Evolutionary conservation across 1,140 invertebrate species (phyloP), one percentile per base, ranked within the genome.

Genomic region (Littorina saxatilis): DNA sequence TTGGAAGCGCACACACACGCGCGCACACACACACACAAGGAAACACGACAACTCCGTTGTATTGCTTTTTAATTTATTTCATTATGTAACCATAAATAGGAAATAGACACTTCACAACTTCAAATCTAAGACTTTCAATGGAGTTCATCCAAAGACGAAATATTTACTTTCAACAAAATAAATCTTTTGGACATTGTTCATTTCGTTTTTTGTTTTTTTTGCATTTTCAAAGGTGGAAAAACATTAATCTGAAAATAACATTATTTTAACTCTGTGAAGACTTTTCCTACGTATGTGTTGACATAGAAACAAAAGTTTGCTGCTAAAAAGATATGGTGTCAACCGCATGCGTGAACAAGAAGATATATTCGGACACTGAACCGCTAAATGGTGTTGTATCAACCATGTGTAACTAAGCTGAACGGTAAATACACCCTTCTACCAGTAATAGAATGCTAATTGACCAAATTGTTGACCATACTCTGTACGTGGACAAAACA

Each of bases 81-180:
- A 68, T 50, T 66, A 35, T 61, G 43, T 66, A 66, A 68, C 58
- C 77, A 79, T 68, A 79, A 79, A 68, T 68, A 79, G 63, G 37
- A 79, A 79, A 79, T 79, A 78, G 77, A 79, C 27, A 70, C 63
- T 79, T 79, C 77, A 79, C 58, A 70, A 76, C 74, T 76, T 76
- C 74, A 76, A 75, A 52, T 50, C 50, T 58, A 58, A 58, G 47
- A 37, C 50, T 55, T 76, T 55, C 23, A 79, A 43, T 27, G 35
- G 39, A 43, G 3, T 39, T 27, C 27, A n/a, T 11, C 29, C 27
- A 68, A 79, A 79, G 68, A 79, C 55, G 68, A 63, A 40, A 79
- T 66, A 29, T 76, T 27, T 32, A 76, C 55, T 29, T 32, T 52
- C 39, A 29, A 66, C 61, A 66, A 66, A 29, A 29, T 66, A 29